phyloP scores from a whole-genome alignment of 2,113 vertebrate species.

The Platichthys stellatus region DNA sequence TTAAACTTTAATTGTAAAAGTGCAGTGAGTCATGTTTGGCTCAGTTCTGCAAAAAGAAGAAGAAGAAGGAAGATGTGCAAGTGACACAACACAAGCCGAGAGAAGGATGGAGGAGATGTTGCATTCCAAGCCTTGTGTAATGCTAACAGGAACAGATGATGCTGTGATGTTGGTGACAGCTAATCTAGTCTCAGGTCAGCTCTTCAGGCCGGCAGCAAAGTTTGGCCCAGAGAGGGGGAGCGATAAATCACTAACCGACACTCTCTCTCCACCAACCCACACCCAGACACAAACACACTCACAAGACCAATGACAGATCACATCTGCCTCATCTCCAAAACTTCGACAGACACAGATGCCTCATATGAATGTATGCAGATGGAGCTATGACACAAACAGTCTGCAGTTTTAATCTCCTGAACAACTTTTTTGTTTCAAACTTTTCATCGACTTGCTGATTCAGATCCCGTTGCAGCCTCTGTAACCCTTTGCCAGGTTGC shows the following conservation, averaged over 20 bases:
- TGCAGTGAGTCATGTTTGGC: background rate
- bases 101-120: constrained; percentile 19
- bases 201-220: constrained; percentile 58
- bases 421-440: constrained; percentile 33
- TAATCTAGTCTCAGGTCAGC: constrained; percentile 68
- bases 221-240: constrained; percentile 56
- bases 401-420: constrained; percentile 9
- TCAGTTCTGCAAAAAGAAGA: background rate
- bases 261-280: background rate
- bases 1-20: background rate
- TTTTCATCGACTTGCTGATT: constrained; percentile 37
- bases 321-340: constrained; percentile 28
- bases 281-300: constrained; percentile 19
- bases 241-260: constrained; percentile 65
- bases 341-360: constrained; percentile 1
- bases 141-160: constrained; percentile 65
- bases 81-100: constrained; percentile 9
- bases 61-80: constrained; percentile 22
- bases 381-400: constrained; percentile 13
- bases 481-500: background rate
- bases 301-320: constrained; percentile 19
- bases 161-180: constrained; percentile 60
- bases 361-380: constrained; percentile 24
- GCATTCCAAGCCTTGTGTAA: constrained; percentile 49
- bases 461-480: constrained; percentile 14